Evolutionary conservation across 2,888 invertebrate genomes (phyloP).

Genomic region (Agrotis puta): DNA sequence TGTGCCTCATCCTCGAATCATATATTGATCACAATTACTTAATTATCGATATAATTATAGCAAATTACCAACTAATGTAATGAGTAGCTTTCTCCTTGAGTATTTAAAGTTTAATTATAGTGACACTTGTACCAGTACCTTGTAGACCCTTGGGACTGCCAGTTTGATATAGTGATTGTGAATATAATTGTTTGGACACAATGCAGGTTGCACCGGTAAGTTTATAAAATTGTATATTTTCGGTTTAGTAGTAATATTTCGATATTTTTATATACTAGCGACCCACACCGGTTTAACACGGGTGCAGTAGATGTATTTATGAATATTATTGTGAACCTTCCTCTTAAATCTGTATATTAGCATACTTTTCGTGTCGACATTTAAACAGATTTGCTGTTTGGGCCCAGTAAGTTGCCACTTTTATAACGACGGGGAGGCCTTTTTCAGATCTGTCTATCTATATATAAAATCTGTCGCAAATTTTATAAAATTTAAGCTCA

Average conservation of each 20-base stretch:
- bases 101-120: slow-evolving; percentile 55
- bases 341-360: too few species aligned
- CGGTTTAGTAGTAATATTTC: background rate
- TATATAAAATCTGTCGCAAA: too few species aligned
- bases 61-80: slow-evolving; percentile 38
- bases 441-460: too few species aligned
- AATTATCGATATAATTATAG: slow-evolving; percentile 36
- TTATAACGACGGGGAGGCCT: too few species aligned
- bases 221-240: background rate
- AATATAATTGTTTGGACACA: slow-evolving; percentile 20
- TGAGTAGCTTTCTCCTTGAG: slow-evolving; percentile 46
- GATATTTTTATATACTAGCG: background rate
- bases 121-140: slow-evolving; percentile 37
- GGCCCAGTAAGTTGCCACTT: too few species aligned
- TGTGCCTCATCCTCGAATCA: background rate
- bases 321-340: too few species aligned
- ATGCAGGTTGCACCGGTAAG: slow-evolving; percentile 58
- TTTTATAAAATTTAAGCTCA: too few species aligned
- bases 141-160: slow-evolving; percentile 25
- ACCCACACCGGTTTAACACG: too few species aligned
- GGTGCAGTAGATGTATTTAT: too few species aligned
- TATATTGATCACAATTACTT: slow-evolving; percentile 19
- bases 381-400: too few species aligned
- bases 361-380: too few species aligned
- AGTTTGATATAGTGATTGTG: slow-evolving; percentile 22